Conservation (phyloP, 2,888 invertebrate genomes). For the Drosophila falleni region DNA sequence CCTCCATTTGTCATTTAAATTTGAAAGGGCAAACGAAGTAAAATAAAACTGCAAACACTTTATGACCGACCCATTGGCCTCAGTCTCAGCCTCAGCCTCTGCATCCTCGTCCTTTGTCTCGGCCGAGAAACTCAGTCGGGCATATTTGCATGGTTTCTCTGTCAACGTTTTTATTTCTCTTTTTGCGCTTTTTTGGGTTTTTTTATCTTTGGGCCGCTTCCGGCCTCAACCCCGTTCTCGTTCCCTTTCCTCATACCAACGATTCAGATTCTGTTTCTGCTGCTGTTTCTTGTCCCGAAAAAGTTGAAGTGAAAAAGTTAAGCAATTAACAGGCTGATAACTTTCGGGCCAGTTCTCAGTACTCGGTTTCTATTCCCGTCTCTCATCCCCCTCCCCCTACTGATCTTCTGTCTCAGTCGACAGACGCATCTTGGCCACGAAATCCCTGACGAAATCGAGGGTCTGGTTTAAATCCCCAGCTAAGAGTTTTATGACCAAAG, state of each 20-base stretch:
- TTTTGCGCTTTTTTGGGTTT: constrained; percentile 38
- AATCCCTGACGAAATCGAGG: constrained; percentile 18
- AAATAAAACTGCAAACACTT: constrained; percentile 60
- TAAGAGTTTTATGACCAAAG: constrained; percentile 74
- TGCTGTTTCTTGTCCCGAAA: constrained; percentile 52
- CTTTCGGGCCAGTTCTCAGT: constrained; percentile 67
- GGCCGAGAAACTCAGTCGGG: constrained; percentile 29
- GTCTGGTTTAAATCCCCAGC: constrained; percentile 44
- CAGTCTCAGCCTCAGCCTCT: constrained; percentile 6
- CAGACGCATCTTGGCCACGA: constrained; percentile 27
- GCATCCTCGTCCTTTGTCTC: constrained; percentile 19
- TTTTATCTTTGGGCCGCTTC: constrained; percentile 61
- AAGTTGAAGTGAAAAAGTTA: constrained; percentile 83
- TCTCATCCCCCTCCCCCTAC: no score
- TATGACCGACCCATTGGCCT: constrained; percentile 37
- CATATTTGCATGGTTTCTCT: constrained; percentile 65
- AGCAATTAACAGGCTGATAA: constrained; percentile 84
- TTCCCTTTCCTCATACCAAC: background rate
- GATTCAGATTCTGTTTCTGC: constrained; percentile 38
- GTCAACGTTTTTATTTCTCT: constrained; percentile 23
- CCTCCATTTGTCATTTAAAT: constrained; percentile 77
- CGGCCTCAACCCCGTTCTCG: background rate
- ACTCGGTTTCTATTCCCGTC: constrained; percentile 14
- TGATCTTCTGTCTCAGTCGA: constrained; percentile 13
- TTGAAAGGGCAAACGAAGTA: constrained; percentile 61